Base-by-base conservation (phyloP, 2,888 invertebrate genomes). In the Ecliptopera silaceata region DNA sequence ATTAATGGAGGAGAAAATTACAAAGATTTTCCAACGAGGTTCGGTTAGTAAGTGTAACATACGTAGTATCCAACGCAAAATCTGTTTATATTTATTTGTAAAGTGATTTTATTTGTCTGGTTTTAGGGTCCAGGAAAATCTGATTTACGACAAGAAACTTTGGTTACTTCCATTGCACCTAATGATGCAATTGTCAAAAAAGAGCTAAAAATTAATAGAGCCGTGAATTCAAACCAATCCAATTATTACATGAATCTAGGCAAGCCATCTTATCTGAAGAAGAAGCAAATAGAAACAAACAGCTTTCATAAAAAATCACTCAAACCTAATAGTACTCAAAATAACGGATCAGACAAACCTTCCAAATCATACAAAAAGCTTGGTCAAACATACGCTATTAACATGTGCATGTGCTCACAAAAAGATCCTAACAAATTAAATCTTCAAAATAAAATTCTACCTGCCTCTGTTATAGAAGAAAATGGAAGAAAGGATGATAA, bases 1-100 rank as follows among this genome's bases (percentile, higher is more conserved):
- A 61, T 31, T 65, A 11, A 85, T 85, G 77, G 84, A 86, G 69
- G 69, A 84, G n/a, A 85, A 84, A 42, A 75, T 86, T 20, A 70
- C 69, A 11, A 82, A 78, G 68, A 70, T 82, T 10, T 69, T 86
- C 22, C 71, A 77, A 63, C 73, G 70, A 17, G 61, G 69, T 55
- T 63, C 82, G 71, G 88, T 89, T 60, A 79, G 82, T 67, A 39
- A 56, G 32, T 51, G 39, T 45, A 26, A 36, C 18, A 48, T 49
- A 36, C 18, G 45, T 49, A 49, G 45, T 42, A 42, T 26, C 10
- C 18, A 36, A 11, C 13, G 22, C 15, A 11, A 18, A 12, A 26
- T 8, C 13, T 6, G 13, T 12, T 6, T 22, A 12, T n/a, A n/a
- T 42, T 10, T 26, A 42, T 42, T 10, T 39, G 18, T 34, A 34